Base-by-base conservation (phyloP, 1,140 invertebrate genomes). In the Drosophila persimilis region DNA sequence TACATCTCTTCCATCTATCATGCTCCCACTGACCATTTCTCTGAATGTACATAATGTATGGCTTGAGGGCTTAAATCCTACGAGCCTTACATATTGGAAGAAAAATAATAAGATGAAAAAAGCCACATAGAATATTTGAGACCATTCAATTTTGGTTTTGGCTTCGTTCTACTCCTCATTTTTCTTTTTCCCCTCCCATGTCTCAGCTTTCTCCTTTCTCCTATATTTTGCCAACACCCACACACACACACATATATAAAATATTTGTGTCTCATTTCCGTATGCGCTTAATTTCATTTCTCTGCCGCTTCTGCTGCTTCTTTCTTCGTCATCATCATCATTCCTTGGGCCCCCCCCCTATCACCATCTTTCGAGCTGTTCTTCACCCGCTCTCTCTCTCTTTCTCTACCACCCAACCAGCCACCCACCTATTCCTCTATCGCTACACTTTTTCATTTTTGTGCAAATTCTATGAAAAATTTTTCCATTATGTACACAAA, bases 381-480 rank as follows among this genome's bases (percentile, higher is more conserved):
- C 11, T 11, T 11, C 31, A 3, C 31, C 31, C 6, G 8, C 31
- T 44, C 24, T 56, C 39, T 26, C 13, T 44, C 24, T 5, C 24
- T 24, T 5, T 3, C 24, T 5, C 24, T 26, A 5, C 2, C 24
- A 3, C 4, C 24, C 24, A 24, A 1, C 35, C 13, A 24, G 24
- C 17, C 22, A 44, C 11, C 17, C 13, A 9, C 45, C 29, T 35
- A 31, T 70, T 46, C 47, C 56, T 39, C 54, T 77, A 63, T 67
- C 53, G 65, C 78, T 69, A 77, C 76, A 84, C 84, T 86, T 90
- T 89, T 89, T 90, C 76, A 89, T 89, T 90, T 90, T 90, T 90
- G 79, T 90, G 81, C 89, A 90, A 90, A 90, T 90, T 90, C 89
- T 90, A 89, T 90, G 89, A 90, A 90, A 90, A 90, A 88, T 89